Percentiles rank a stretch among this genome's conserved stretches.
These are phyloP conservation scores for Sialis fuliginosa DNA, from an alignment of 2,888 invertebrate species.

Conservation along the genomic window DNA sequence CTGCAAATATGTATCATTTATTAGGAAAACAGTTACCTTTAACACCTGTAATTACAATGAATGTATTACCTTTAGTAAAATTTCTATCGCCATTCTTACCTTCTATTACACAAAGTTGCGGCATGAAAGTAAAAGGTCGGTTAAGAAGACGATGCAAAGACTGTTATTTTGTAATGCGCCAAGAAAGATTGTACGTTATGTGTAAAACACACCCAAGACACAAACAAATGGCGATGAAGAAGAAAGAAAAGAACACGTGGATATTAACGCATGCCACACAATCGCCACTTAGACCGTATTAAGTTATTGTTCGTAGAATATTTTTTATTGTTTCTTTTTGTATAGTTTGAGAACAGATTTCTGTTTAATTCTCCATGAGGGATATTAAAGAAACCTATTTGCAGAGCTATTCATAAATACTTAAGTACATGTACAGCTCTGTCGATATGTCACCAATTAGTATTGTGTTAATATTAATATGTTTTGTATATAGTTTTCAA, in stretches of 20 bases:
- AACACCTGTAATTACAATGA: neutral
- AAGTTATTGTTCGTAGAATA: conserved; percentile 3
- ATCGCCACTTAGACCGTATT: conserved; percentile 34
- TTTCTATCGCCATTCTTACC: neutral
- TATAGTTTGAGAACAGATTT: too few relatives aligned
- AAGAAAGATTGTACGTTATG: conserved; percentile 50
- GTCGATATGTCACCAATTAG: too few relatives aligned
- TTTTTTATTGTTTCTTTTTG: too few relatives aligned
- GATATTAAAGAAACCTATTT: too few relatives aligned
- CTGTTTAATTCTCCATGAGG: too few relatives aligned
- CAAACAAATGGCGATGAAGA: conserved; percentile 60
- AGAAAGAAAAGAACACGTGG: conserved; percentile 52
- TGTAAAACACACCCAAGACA: conserved; percentile 64
- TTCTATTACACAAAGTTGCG: conserved; percentile 20
- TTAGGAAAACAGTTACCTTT: neutral
- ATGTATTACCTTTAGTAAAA: too few relatives aligned
- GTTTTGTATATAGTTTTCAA: too few relatives aligned
- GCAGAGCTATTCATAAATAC: too few relatives aligned
- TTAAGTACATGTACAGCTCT: too few relatives aligned
- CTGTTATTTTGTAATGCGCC: conserved; percentile 52
- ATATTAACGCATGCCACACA: conserved; percentile 60
- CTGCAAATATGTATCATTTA: neutral
- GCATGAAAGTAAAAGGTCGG: conserved; percentile 54
- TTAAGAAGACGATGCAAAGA: conserved; percentile 57
- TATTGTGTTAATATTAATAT: too few relatives aligned